Evolutionary conservation across 35 echinoderm and acorn worm genomes (phyloP).

Genomic region (Strongylocentrotus purpuratus): DNA sequence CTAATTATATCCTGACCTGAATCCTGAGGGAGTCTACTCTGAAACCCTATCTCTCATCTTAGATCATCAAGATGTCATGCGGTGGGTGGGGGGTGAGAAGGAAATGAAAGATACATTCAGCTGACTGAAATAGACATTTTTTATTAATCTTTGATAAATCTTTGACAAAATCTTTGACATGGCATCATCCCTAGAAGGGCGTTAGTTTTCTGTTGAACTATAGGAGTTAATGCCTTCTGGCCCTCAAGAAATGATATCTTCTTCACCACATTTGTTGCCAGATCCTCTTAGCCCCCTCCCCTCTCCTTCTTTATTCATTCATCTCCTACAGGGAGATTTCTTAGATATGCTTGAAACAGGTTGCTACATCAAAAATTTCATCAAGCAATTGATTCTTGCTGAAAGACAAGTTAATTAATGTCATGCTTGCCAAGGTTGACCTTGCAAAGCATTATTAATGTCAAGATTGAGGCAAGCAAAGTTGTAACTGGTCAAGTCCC

Average conservation of each 20-base stretch:
- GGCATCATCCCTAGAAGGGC: no score
- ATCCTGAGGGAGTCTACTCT: background rate
- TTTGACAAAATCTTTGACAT: background rate
- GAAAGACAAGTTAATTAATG: background rate
- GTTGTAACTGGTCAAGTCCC: background rate
- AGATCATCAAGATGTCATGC: background rate
- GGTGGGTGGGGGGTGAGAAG: background rate
- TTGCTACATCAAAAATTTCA: background rate
- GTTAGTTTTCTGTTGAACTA: no score
- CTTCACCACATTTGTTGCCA: background rate
- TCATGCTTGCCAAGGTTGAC: background rate
- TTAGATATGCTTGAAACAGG: background rate
- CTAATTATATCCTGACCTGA: background rate
- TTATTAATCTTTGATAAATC: background rate
- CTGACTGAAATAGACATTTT: background rate
- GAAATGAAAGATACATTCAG: background rate
- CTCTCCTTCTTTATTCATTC: no score
- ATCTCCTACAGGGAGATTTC: background rate
- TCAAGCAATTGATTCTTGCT: background rate
- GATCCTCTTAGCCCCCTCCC: no score
- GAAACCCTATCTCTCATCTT: background rate
- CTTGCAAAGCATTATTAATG: background rate
- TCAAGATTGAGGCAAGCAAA: background rate
- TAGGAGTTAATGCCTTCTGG: no score
- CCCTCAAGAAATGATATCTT: background rate